Percentiles rank a stretch among this genome's conserved stretches.
phyloP scores from a whole-genome alignment of 2,113 vertebrate species.

The Elachura formosa region DNA sequence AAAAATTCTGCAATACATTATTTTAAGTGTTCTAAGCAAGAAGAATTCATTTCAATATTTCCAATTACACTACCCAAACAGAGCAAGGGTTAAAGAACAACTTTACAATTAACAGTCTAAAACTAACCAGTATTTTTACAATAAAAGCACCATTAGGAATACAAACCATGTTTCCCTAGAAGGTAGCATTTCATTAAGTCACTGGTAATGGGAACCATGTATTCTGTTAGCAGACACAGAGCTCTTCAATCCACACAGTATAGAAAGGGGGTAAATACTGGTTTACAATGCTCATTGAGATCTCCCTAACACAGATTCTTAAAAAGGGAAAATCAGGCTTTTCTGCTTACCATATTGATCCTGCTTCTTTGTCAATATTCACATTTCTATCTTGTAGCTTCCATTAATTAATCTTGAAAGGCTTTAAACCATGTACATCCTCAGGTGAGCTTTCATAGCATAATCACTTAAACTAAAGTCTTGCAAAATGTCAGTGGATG shows the following conservation, averaged over 20 bases:
- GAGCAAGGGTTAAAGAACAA: background rate
- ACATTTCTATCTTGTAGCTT: background rate
- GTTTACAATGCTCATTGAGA: background rate
- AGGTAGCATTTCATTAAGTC: background rate
- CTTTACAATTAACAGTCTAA: conserved; percentile 18
- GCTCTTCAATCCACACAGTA: background rate
- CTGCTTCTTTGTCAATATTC: background rate
- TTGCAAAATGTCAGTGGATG: background rate
- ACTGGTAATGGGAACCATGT: background rate
- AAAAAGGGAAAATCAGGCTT: background rate
- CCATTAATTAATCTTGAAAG: background rate
- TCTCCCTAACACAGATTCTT: background rate
- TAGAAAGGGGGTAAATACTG: background rate
- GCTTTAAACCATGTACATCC: background rate
- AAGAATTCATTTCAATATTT: background rate
- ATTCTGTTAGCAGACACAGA: background rate
- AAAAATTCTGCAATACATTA: background rate
- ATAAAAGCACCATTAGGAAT: conserved; percentile 31
- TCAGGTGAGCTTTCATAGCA: background rate
- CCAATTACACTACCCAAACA: background rate
- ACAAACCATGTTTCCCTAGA: background rate
- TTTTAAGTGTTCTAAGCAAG: background rate
- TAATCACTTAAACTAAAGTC: background rate
- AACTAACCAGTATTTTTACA: background rate
- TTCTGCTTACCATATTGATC: background rate